phyloP scores from a whole-genome alignment of 2,113 vertebrate species.

The Gobiocypris rarus region DNA sequence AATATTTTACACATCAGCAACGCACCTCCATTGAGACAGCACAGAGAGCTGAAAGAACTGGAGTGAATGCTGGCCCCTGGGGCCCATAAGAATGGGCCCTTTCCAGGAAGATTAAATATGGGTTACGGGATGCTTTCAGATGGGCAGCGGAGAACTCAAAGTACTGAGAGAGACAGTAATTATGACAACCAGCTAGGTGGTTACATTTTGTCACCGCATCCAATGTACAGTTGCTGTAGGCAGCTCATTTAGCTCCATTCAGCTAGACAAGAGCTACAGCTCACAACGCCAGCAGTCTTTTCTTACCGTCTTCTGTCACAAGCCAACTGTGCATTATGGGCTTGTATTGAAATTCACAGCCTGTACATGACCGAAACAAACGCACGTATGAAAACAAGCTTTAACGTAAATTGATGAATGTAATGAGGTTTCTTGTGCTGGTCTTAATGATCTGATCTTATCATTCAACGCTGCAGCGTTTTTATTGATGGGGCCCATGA shows the following conservation, averaged over 20 bases:
- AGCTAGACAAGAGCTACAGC: constrained; percentile 22
- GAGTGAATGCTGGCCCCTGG: constrained; percentile 20
- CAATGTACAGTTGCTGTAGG: constrained; percentile 17
- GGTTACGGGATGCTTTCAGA: background rate
- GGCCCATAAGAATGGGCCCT: background rate
- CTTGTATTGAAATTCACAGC: constrained; percentile 6
- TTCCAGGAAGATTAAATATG: constrained; percentile 17
- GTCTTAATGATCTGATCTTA: constrained; percentile 36
- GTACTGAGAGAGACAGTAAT: constrained; percentile 36
- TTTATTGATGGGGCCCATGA: constrained; percentile 19
- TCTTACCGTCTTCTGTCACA: constrained; percentile 9
- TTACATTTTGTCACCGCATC: constrained; percentile 11
- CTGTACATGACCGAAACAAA: background rate
- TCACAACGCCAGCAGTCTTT: background rate
- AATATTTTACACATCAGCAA: constrained; percentile 35
- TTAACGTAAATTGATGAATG: background rate
- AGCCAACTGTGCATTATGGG: background rate
- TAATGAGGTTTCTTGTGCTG: background rate
- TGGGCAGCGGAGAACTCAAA: constrained; percentile 8
- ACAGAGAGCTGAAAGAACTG: background rate
- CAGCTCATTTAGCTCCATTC: constrained; percentile 35
- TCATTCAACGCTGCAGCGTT: background rate
- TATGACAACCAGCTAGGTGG: constrained; percentile 23
- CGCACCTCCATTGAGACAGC: background rate
- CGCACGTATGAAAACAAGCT: background rate